Base-by-base conservation (phyloP, 2,113 vertebrate genomes). In the Callospermophilus lateralis region DNA sequence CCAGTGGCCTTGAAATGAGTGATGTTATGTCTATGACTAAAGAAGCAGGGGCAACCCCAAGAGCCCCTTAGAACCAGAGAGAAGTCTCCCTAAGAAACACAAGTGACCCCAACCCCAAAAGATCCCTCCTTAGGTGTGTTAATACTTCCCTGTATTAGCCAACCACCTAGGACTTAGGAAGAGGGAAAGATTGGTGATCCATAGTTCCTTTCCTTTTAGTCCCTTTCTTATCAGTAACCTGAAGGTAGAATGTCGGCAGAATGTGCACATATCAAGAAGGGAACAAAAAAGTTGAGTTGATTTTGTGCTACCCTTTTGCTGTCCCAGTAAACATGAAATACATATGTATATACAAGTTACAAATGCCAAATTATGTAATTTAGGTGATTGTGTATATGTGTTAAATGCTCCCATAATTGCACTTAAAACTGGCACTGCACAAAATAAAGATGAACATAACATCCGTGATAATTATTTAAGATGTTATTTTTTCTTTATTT, bases 401-500 rank as follows among this genome's bases (percentile, higher is more conserved):
- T 53, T 61, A 55, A 79, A 39, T 61, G 34, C 5, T 73, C 53
- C 39, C 39, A 7, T 53, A 73, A 51, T 79, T 92, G 63, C 51
- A 63, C 37, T 76, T 74, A 51, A 58, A 85, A 73, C 12, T 88
- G 78, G 26, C 12, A 77, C 89, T 42, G 19, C 61, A 28, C 12
- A 12, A 20, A 48, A 12, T 48, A 73, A 93, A 91, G 72, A 65
- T 3, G 7, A 77, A 85, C 11, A 45, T 48, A 63, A 58, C 61
- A 34, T 55, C 70, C 45, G 39, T 73, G 65, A 24, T 30, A 20
- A 89, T 90, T 45, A 93, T 74, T 87, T 92, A 63, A 68, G 72
- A 80, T 92, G 67, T 84, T 77, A 76, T 28, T 84, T 68, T 74
- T 73, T 86, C 55, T 93, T 89, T 68, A 70, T n/a, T 93, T 78